These are phyloP conservation scores for Bos taurus DNA, from an alignment of 2,113 vertebrate genomes.

Conservation along the genomic window ARS-UCD2.0 NC_037333.1:37564501-37565000, in stretches of 20 bases:
- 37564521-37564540: neutral
- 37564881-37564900: slow-evolving; percentile 40
- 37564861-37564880: slow-evolving; percentile 42
- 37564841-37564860: slow-evolving; percentile 31
- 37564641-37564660: neutral
- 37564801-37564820: neutral
- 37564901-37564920: slow-evolving; percentile 62
- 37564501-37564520: neutral
- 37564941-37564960: slow-evolving; percentile 44
- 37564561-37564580: neutral
- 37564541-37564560: neutral
- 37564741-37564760: neutral
- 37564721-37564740: neutral
- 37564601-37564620: neutral
- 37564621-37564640: neutral
- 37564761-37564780: slow-evolving; percentile 31
- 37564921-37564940: slow-evolving; percentile 55
- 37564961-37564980: slow-evolving; percentile 55
- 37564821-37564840: slow-evolving; percentile 15
- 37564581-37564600: neutral
- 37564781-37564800: slow-evolving; percentile 28
- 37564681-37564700: slow-evolving; percentile 25
- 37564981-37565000: slow-evolving; percentile 52
- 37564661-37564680: neutral
- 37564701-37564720: neutral